A percentile compares a stretch with the other conserved stretches of the same genome.
Conservation (phyloP, 2,888 invertebrate species). For the Habrosyne pyritoides region DNA sequence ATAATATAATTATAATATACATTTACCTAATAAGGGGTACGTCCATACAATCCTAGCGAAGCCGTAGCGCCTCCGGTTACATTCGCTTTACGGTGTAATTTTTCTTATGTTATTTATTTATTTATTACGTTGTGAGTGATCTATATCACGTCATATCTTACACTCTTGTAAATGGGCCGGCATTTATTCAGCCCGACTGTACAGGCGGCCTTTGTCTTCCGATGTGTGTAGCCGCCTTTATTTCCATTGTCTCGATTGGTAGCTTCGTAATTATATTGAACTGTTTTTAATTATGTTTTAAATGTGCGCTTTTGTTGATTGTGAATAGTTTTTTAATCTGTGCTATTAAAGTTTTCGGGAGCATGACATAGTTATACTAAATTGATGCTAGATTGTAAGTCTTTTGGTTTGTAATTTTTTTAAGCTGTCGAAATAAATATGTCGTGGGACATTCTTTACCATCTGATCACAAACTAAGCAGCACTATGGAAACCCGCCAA, state of each 20-base stretch:
- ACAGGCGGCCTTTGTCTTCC: conserved; percentile 33
- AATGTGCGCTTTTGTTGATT: not conserved
- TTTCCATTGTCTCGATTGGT: conserved; percentile 41
- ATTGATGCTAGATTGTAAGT: not conserved
- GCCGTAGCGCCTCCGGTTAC: conserved; percentile 77
- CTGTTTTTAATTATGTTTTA: conserved; percentile 5
- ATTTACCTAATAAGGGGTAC: conserved; percentile 14
- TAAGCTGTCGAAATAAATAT: too few species aligned
- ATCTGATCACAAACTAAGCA: too few species aligned
- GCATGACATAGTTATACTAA: not conserved
- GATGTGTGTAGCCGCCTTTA: conserved; percentile 38
- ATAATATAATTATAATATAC: conserved; percentile 8
- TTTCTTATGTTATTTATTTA: conserved; percentile 84
- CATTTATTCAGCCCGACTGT: conserved; percentile 65
- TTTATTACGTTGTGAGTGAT: conserved; percentile 83
- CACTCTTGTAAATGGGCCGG: conserved; percentile 81
- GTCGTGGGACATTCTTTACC: too few species aligned
- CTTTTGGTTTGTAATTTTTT: too few species aligned
- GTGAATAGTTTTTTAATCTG: not conserved
- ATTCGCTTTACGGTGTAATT: conserved; percentile 83
- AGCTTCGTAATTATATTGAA: conserved; percentile 19
- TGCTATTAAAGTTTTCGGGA: not conserved
- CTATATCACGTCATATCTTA: conserved; percentile 83
- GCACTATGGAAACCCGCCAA: too few species aligned
- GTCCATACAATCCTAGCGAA: conserved; percentile 51